Conservation (phyloP, 2,888 invertebrate species). For the Lagria hirta region DNA sequence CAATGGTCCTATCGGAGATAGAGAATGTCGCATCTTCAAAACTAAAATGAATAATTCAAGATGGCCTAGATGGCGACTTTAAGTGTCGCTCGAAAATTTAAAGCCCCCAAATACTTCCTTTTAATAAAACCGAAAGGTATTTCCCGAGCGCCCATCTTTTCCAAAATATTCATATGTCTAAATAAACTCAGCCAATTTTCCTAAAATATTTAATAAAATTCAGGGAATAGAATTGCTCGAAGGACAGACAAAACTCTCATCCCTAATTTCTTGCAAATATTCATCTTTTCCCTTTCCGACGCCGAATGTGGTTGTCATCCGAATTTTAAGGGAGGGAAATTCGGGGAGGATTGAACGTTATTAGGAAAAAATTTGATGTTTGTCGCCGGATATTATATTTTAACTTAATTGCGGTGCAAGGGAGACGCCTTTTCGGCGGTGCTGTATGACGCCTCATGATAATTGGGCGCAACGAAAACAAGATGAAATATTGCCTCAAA, state of each 20-base stretch:
- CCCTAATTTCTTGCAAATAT: slow-evolving; percentile 26
- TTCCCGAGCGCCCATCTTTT: slow-evolving; percentile 15
- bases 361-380: slow-evolving; percentile 52
- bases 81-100: too few relatives aligned
- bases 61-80: too few relatives aligned
- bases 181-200: slow-evolving; percentile 25
- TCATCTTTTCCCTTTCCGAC: slow-evolving; percentile 22
- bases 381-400: slow-evolving; percentile 52
- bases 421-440: too few relatives aligned
- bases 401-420: slow-evolving; percentile 45
- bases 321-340: slow-evolving; percentile 38
- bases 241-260: slow-evolving; percentile 23
- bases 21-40: too few relatives aligned
- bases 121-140: slow-evolving; percentile 21
- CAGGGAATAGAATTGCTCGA: slow-evolving; percentile 23
- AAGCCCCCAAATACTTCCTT: too few relatives aligned
- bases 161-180: slow-evolving; percentile 26
- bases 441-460: too few relatives aligned
- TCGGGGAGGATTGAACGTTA: slow-evolving; percentile 44
- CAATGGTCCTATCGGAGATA: too few relatives aligned
- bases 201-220: slow-evolving; percentile 28
- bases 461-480: too few relatives aligned
- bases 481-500: too few relatives aligned
- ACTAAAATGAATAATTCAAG: too few relatives aligned
- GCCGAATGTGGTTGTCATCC: slow-evolving; percentile 19